Evolutionary conservation across 2,113 vertebrate genomes (phyloP).

Genomic region (Proterorhinus semilunaris): DNA sequence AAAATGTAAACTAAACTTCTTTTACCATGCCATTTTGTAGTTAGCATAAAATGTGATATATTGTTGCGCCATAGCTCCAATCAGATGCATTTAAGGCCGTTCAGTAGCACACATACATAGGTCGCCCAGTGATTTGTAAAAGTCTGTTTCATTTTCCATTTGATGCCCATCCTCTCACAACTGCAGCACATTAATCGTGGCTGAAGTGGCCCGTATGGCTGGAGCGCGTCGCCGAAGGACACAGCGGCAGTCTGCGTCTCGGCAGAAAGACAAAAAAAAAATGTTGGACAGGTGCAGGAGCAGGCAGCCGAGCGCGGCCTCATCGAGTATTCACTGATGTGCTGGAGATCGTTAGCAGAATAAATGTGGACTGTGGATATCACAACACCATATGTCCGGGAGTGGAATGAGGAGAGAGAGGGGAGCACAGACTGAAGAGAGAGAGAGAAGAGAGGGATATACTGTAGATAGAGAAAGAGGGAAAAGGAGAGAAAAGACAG

Average conservation of each 20-base stretch:
- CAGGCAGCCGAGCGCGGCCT: conserved; percentile 48
- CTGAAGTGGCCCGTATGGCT: background rate
- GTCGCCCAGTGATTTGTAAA: too few relatives aligned
- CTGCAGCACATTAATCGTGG: background rate
- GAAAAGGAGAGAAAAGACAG: too few relatives aligned
- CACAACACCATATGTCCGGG: conserved; percentile 70
- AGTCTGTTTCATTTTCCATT: too few relatives aligned
- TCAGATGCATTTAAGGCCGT: too few relatives aligned
- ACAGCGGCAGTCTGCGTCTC: conserved; percentile 4
- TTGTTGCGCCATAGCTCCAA: too few relatives aligned
- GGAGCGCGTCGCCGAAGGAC: background rate
- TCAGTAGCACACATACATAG: too few relatives aligned
- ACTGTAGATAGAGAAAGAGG: too few relatives aligned
- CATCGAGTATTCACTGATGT: conserved; percentile 68
- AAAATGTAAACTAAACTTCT: too few relatives aligned
- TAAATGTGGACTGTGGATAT: conserved; percentile 75
- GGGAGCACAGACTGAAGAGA: background rate
- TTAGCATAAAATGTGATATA: too few relatives aligned
- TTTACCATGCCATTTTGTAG: too few relatives aligned
- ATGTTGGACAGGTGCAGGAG: conserved; percentile 18
- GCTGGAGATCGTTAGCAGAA: conserved; percentile 74
- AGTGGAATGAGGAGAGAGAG: conserved; percentile 20
- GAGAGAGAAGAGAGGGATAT: too few relatives aligned
- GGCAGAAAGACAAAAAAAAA: conserved; percentile 7
- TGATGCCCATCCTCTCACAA: too few relatives aligned